phyloP scores from a whole-genome alignment of 2,888 invertebrate genomes.

The Epinotia ramella region DNA sequence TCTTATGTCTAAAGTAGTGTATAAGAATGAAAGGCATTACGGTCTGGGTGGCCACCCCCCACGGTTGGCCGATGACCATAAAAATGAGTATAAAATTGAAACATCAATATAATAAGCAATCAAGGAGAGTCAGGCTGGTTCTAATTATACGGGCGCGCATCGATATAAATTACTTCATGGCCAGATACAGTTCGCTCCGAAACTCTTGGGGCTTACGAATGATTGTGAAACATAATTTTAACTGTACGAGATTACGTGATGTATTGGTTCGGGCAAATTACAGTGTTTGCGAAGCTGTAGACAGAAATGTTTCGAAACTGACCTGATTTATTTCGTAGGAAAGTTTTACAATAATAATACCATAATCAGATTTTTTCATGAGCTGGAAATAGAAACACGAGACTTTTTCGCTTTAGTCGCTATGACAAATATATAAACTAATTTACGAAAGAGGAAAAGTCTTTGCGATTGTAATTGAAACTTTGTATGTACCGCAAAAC shows the following conservation, averaged over 20 bases:
- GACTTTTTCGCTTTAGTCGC: too few relatives aligned
- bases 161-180: conserved; percentile 80
- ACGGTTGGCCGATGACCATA: conserved; percentile 85
- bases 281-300: conserved; percentile 10
- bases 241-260: conserved; percentile 41
- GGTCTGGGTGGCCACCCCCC: conserved; percentile 85
- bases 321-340: conserved; percentile 4
- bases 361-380: neutral
- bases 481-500: too few relatives aligned
- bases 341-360: neutral
- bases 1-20: conserved; percentile 53
- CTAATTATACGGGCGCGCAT: conserved; percentile 81
- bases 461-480: too few relatives aligned
- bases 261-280: conserved; percentile 39
- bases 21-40: conserved; percentile 63
- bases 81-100: conserved; percentile 86
- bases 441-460: too few relatives aligned
- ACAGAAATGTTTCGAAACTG: conserved; percentile 10
- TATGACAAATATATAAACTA: too few relatives aligned
- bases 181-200: conserved; percentile 76
- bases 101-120: conserved; percentile 86
- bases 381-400: too few relatives aligned
- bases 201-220: conserved; percentile 49
- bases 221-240: conserved; percentile 36
- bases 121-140: conserved; percentile 72